Percentiles rank a stretch among this genome's conserved stretches.
Conservation (phyloP, 1,140 invertebrate genomes). For the Bombus superbus region DNA sequence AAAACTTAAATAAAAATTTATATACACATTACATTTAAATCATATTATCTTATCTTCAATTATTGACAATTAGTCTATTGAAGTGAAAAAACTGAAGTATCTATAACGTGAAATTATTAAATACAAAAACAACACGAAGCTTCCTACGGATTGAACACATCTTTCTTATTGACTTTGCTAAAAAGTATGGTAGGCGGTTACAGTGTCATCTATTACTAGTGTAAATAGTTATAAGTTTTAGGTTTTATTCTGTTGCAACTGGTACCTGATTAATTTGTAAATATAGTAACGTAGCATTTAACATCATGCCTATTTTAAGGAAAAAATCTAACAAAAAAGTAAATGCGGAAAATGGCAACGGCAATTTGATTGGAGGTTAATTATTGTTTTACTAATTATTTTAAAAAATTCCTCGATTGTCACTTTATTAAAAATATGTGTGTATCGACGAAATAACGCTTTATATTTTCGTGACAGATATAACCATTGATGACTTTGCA, state of each 20-base stretch:
- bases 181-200: neutral
- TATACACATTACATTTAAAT: neutral
- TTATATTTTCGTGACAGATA: conserved; percentile 29
- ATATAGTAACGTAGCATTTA: neutral
- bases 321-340: conserved; percentile 44
- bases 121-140: neutral
- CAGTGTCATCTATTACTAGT: conserved; percentile 8
- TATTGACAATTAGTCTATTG: neutral
- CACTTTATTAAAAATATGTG: neutral
- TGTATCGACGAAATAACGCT: neutral
- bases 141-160: no score
- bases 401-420: neutral
- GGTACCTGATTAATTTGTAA: conserved; percentile 53
- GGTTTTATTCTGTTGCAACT: conserved; percentile 22
- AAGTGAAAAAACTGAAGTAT: neutral
- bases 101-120: neutral
- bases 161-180: neutral
- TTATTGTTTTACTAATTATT: conserved; percentile 11
- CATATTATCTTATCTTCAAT: neutral
- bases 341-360: conserved; percentile 14
- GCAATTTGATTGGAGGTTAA: conserved; percentile 58
- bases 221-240: conserved; percentile 61
- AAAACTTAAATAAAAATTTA: neutral
- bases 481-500: conserved; percentile 64
- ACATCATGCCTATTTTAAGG: conserved; percentile 46